Conservation (phyloP, 2,797 vertebrate species). For the Hephaestus fuliginosus region DNA sequence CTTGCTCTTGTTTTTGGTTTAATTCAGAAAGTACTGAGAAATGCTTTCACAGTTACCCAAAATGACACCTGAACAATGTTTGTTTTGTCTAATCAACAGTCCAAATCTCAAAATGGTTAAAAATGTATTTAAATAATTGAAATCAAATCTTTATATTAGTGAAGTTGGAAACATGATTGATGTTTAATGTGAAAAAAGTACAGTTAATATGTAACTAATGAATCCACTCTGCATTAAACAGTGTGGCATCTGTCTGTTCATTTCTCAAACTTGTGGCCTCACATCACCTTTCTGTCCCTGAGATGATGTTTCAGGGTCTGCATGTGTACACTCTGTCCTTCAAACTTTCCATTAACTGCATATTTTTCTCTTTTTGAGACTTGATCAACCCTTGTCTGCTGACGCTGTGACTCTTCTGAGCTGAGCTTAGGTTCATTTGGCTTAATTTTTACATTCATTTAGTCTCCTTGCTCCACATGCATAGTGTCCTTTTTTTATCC, state of each 20-base stretch:
- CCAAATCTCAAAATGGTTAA: no score
- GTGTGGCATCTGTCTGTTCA: constrained; percentile 29
- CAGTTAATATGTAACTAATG: neutral
- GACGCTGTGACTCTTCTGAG: neutral
- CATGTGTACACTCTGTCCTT: neutral
- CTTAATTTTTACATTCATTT: neutral
- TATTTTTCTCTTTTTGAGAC: neutral
- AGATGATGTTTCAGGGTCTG: constrained; percentile 24
- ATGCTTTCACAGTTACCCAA: no score
- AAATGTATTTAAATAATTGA: no score
- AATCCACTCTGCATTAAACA: constrained; percentile 4
- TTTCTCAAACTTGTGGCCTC: constrained; percentile 18
- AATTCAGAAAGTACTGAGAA: no score
- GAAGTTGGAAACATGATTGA: no score
- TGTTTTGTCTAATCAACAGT: no score
- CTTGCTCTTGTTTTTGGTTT: no score
- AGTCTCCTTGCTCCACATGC: neutral
- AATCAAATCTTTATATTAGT: no score
- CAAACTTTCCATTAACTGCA: neutral
- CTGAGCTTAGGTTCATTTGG: neutral
- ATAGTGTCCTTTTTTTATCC: neutral
- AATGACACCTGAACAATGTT: no score
- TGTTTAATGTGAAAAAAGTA: no score
- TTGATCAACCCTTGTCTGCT: neutral
- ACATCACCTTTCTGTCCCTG: constrained; percentile 34